phyloP scores from a whole-genome alignment of 2,797 vertebrate genomes.

The Pitangus sulphuratus region DNA sequence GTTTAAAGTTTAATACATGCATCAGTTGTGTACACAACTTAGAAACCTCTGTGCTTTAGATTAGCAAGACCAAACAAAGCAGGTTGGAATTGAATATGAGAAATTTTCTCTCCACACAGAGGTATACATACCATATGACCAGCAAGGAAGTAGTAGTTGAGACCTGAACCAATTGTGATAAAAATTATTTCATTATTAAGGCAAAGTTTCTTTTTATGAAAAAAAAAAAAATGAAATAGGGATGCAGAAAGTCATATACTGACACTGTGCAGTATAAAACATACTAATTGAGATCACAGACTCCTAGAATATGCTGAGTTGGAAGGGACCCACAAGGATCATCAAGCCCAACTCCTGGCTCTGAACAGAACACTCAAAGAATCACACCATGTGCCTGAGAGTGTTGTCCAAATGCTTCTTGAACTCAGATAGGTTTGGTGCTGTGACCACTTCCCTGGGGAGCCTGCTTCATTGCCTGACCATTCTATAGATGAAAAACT shows the following conservation, averaged over 20 bases:
- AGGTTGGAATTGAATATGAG: background rate
- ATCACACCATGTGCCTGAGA: too few relatives aligned
- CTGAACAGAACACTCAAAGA: background rate
- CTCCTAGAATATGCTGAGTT: background rate
- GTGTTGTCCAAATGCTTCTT: background rate
- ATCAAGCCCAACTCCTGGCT: background rate
- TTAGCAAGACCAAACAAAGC: background rate
- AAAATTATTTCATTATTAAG: background rate
- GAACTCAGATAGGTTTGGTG: background rate
- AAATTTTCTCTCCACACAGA: background rate
- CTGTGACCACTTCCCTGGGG: background rate
- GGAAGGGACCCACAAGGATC: background rate
- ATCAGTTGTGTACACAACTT: background rate
- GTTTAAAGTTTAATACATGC: background rate
- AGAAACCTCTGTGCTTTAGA: background rate
- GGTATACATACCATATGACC: background rate
- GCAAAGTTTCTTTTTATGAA: fast-evolving
- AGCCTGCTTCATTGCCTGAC: fast-evolving
- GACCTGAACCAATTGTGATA: background rate
- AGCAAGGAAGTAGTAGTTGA: background rate
- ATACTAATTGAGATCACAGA: background rate
- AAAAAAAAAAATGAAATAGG: background rate
- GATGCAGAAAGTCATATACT: background rate
- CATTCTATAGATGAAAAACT: background rate
- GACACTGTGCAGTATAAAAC: background rate